Evolutionary conservation across 64 coral and sea anemone genomes (phyloP), one percentile per base, ranked within the genome.

Genomic region (Dendronephthya gigantea): DNA sequence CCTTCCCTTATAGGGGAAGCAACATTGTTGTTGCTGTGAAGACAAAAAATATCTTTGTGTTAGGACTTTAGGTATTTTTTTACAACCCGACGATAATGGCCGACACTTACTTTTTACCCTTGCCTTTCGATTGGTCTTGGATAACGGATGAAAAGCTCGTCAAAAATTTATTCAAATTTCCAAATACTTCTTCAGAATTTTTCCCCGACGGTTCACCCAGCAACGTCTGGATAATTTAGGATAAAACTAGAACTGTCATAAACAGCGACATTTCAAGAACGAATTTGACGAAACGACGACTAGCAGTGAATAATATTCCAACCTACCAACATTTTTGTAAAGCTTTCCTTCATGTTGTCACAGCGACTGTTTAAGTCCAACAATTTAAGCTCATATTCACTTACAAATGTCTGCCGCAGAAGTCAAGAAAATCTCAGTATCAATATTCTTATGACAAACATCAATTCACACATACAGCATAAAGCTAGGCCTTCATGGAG

Each of bases 131-230:
- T 90, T 84, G 55, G 91, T 98, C 83, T 92, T 91, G 36, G 5
- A 79, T 29, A 12, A 39, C 72, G 4, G 72, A 34, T 14, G 72
- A 79, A 79, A 93, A 93, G 19, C 91, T 87, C 29, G 52, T 83
- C 14, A 98, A 35, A 48, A 98, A 98, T 10, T 87, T 87, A 45
- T 87, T 87, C 17, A 98, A 85, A 30, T 92, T 68, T 12, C 49
- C 86, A 38, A 98, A 93, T 13, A 98, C 68, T 55, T 98, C 95
- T 85, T 98, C 95, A 14, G 95, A 98, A 30, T 93, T 92, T 85
- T 89, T 93, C 15, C 82, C 89, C 9, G 90, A 84, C 2, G 95
- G 56, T 45, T 98, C 95, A 30, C 92, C 95, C 40, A 93, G 91
- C 34, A 79, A 45, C 11, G 83, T 68, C 95, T 98, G 59, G 33